Evolutionary conservation across 37 sponge, comb jelly and placozoan genomes (phyloP).

Genomic region (Agelas oroides): DNA sequence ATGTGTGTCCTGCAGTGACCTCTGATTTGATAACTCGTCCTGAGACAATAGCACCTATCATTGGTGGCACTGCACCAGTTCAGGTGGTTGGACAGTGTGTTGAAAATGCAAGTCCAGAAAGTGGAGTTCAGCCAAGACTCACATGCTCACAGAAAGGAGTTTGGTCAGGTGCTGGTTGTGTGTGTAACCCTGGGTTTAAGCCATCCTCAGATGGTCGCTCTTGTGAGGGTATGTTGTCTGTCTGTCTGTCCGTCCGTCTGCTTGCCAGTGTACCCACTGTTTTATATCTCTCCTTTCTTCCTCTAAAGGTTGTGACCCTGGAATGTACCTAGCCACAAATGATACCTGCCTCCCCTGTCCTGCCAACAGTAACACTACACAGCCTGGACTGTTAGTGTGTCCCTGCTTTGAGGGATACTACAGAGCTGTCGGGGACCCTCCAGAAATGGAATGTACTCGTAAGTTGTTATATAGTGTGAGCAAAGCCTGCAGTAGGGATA

Average conservation of each 20-base stretch:
- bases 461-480: not conserved
- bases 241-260: too few relatives aligned
- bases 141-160: constrained; percentile 13
- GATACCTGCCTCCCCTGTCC: constrained; percentile 27
- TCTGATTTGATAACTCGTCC: constrained; percentile 26
- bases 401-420: constrained; percentile 46
- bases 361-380: constrained; percentile 3
- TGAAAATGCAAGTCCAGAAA: constrained; percentile 2
- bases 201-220: not conserved
- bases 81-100: constrained; percentile 29
- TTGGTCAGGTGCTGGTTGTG: constrained; percentile 21
- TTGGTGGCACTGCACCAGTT: not conserved
- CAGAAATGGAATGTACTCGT: constrained; percentile 2
- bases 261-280: too few relatives aligned
- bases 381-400: not conserved
- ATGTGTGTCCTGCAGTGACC: constrained; percentile 43
- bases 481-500: too few relatives aligned
- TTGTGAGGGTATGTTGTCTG: not conserved
- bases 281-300: too few relatives aligned
- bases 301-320: too few relatives aligned
- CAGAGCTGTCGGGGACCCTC: constrained; percentile 28
- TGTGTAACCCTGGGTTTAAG: constrained; percentile 5
- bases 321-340: too few relatives aligned
- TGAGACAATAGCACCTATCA: constrained; percentile 35
- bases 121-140: not conserved